Evolutionary conservation across 2,888 invertebrate genomes (phyloP), one percentile per base, ranked within the genome.

Genomic region (Hirtodrosophila cameraria): DNA sequence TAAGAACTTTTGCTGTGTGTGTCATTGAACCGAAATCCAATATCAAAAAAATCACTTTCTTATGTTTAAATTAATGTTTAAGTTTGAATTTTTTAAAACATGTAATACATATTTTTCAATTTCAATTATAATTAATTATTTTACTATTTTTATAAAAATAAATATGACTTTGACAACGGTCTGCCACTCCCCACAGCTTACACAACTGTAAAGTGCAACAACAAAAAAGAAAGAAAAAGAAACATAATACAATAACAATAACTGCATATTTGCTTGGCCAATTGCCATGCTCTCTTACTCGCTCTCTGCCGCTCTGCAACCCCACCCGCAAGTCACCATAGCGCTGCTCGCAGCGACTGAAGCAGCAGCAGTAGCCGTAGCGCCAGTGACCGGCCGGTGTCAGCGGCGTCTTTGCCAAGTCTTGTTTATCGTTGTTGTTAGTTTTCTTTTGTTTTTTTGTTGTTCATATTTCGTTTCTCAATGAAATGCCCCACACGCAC

Each of bases 371-470:
- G 20, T n/a, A 9, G 25, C 28, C 35, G 31, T 45, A 33, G 38
- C 54, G 48, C 9, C 67, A 73, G 48, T 74, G 74, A 69, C 86
- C 86, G 86, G 82, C 82, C 82, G 82, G 82, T 82, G 75, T 75
- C 75, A 77, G 76, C 62, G 82, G 76, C 62, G 82, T 58, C 82
- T 69, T 69, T 77, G 79, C 67, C 53, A 49, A 54, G 58, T 69
- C 53, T 73, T 70, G 74, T 70, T 73, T 69, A 69, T 62, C 49
- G 46, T 12, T 46, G 30, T 49, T 57, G 58, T 38, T 61, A 48
- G 25, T 54, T 55, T 36, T 30, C 33, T n/a, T 42, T 68, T 49
- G 31, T 48, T 48, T 58, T 53, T 67, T 59, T 62, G 77, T 62
- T 53, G 50, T 75, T 43, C 49, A 53, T 69, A 65, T 72, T 73